These are phyloP conservation scores for Myiagra hebetior DNA, from an alignment of 2,113 vertebrate species.

Conservation along the genomic window DNA sequence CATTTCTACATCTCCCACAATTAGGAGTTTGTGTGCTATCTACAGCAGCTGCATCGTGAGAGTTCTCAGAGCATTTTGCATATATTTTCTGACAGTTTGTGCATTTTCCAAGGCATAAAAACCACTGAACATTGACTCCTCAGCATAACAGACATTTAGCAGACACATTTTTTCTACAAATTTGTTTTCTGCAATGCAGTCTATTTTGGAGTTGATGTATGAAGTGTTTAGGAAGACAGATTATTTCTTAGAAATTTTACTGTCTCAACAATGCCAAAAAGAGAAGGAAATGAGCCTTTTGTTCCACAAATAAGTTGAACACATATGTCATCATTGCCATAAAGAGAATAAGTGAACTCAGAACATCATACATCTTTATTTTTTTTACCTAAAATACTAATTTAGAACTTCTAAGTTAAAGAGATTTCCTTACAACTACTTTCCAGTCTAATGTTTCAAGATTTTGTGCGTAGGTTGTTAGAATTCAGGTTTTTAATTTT, in stretches of 20 bases:
- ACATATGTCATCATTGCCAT: not conserved
- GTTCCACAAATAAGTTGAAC: not conserved
- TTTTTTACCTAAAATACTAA: not conserved
- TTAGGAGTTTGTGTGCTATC: not conserved
- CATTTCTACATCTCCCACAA: not conserved
- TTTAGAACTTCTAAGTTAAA: not conserved
- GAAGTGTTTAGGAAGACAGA: not conserved
- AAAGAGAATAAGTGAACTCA: not conserved
- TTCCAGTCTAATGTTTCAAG: not conserved
- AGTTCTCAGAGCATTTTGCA: constrained; percentile 9
- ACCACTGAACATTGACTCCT: constrained; percentile 5
- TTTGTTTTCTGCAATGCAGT: constrained; percentile 6
- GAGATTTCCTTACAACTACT: not conserved
- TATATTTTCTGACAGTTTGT: constrained; percentile 26
- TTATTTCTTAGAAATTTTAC: not conserved
- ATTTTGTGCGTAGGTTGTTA: not conserved
- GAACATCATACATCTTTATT: not conserved
- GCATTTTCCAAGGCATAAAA: constrained; percentile 11
- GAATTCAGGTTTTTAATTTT: not conserved
- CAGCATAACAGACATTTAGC: constrained; percentile 41
- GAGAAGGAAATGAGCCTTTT: not conserved
- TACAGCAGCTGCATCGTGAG: not conserved
- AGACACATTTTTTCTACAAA: not conserved
- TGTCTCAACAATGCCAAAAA: not conserved
- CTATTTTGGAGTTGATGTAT: constrained; percentile 41